Base-by-base conservation (phyloP, 2,888 invertebrate species). In the Megastigmus dorsalis region DNA sequence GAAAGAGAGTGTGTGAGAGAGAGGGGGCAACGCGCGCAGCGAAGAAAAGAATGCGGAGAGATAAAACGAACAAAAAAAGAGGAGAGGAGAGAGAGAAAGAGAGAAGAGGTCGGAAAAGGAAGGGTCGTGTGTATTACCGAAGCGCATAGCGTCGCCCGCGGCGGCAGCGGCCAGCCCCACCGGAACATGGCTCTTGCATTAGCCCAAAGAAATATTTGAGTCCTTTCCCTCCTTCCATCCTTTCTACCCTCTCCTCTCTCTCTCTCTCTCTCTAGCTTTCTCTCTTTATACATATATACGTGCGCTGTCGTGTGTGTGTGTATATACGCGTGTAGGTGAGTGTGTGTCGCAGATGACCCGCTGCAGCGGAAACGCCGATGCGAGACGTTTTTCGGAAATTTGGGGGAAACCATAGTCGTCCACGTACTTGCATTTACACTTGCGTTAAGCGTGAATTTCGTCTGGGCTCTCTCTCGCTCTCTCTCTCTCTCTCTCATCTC, bases 121-220 rank as follows among this genome's bases (percentile, higher is more conserved):
- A 71, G 65, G 50, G 48, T 54, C 54, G 43, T 26, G 62, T 68
- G 55, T 54, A 60, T 67, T 65, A 73, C 50, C 45, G 26, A 62
- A 62, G 33, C 23, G 67, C 50, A 30, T 3, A 26, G 65, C 52
- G 65, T 41, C n/a, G 57, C 57, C 59, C 48, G 54, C 55, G 65
- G 55, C 70, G 50, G 45, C 71, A 41, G 41, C 52, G 38, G 20
- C 23, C 48, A 4, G 43, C 38, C 50, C 50, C 48, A 50, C 63
- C 60, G 70, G 62, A 67, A 86, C 86, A 86, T 84, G 84, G 85
- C 84, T 86, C 85, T 85, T 84, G 85, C 86, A 86, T 86, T 86
- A 86, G 84, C 80, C 82, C 68, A 62, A 85, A 86, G 85, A 86
- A 86, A 86, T 85, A 85, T 86, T 86, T 82, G 84, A 81, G 82